These are phyloP conservation scores for Enteromius radiatus DNA, from an alignment of 2,797 vertebrate genomes.

Conservation along the genomic window DNA sequence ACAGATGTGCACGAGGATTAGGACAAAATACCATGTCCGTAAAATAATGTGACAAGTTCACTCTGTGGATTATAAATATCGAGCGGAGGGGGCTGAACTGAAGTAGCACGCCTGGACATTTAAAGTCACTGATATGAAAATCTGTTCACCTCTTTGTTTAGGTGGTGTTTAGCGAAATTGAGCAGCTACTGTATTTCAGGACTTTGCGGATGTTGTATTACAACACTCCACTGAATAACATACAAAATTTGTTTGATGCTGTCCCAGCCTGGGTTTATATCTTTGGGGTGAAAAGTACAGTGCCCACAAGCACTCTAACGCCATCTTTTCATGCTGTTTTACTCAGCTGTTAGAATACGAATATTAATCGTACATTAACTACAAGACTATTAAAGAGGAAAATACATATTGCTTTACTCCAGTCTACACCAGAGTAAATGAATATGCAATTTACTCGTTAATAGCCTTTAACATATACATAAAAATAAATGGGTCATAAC, in stretches of 20 bases:
- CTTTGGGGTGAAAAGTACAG: background rate
- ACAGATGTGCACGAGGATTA: conserved; percentile 44
- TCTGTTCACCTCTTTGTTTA: background rate
- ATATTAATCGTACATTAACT: background rate
- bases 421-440: background rate
- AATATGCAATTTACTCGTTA: background rate
- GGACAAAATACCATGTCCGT: background rate
- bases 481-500: background rate
- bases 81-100: background rate
- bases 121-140: background rate
- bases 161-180: too few relatives aligned
- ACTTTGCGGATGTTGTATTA: background rate
- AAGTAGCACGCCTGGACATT: background rate
- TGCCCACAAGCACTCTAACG: background rate
- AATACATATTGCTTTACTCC: background rate
- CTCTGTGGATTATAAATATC: background rate
- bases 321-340: background rate
- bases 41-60: background rate
- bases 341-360: background rate
- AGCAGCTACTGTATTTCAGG: background rate
- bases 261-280: background rate
- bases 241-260: background rate
- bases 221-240: too few relatives aligned
- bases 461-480: background rate
- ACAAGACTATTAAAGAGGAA: background rate